A percentile compares a stretch with the other conserved stretches of the same genome.
phyloP scores from a whole-genome alignment of 2,888 invertebrate genomes.

The Dasypogon diadema region DNA sequence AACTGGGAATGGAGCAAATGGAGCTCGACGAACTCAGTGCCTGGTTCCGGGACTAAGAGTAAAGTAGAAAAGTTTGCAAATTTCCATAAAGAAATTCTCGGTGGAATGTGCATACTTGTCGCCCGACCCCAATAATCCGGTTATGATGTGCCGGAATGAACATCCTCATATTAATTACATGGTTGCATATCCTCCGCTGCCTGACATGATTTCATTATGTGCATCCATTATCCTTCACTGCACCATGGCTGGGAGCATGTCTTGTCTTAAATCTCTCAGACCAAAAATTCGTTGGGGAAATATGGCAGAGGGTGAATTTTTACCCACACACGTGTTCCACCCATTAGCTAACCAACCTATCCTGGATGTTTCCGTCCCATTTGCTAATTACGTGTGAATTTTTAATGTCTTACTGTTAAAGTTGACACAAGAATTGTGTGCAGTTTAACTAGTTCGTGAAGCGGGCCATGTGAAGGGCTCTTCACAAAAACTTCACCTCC shows the following conservation, averaged over 20 bases:
- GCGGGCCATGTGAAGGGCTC: neutral
- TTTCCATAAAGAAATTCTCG: constrained; percentile 29
- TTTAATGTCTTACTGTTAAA: constrained; percentile 51
- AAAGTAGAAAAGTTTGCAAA: constrained; percentile 38
- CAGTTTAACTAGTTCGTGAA: constrained; percentile 29
- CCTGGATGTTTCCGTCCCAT: constrained; percentile 2
- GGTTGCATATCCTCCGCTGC: constrained; percentile 32
- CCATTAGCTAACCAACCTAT: neutral
- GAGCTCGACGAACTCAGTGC: constrained; percentile 8
- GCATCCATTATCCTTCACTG: constrained; percentile 18
- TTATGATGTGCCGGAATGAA: neutral
- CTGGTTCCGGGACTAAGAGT: neutral
- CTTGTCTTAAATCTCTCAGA: neutral
- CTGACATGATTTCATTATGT: constrained; percentile 44
- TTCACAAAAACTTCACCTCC: constrained; percentile 19
- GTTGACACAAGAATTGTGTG: constrained; percentile 45
- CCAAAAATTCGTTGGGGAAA: constrained; percentile 13
- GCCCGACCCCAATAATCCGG: constrained; percentile 18
- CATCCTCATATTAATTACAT: constrained; percentile 43
- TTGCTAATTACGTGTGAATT: constrained; percentile 55
- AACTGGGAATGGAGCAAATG: neutral
- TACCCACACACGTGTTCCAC: neutral
- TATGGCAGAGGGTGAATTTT: constrained; percentile 1
- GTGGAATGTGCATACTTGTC: neutral
- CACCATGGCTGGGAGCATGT: neutral